Conservation (phyloP, 2,113 vertebrate species). For the Sclerurus mexicanus region DNA sequence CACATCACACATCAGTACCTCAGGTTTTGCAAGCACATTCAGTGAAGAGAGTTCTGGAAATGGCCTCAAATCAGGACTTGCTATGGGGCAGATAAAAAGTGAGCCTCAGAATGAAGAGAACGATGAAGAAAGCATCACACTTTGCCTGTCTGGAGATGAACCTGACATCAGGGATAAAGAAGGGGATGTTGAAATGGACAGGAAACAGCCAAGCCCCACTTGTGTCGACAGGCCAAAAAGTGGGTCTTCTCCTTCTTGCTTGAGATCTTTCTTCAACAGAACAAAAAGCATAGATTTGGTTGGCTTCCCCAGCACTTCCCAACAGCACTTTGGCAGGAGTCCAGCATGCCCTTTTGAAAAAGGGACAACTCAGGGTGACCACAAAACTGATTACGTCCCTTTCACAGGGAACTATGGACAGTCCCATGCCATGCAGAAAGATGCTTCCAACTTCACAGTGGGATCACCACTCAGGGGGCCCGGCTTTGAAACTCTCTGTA, state of each 20-base stretch:
- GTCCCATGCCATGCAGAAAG: constrained; percentile 87
- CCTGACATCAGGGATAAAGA: constrained; percentile 85
- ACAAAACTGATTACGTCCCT: constrained; percentile 92
- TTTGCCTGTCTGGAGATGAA: constrained; percentile 92
- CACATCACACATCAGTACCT: constrained; percentile 95
- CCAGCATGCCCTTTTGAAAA: constrained; percentile 90
- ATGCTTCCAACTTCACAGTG: constrained; percentile 83
- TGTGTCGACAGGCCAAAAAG: constrained; percentile 80
- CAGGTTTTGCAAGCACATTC: constrained; percentile 98
- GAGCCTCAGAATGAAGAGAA: constrained; percentile 86
- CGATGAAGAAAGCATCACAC: constrained; percentile 85
- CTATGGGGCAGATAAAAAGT: constrained; percentile 88
- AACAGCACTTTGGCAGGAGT: constrained; percentile 91
- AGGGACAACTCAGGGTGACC: constrained; percentile 98
- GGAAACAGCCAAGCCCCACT: constrained; percentile 79
- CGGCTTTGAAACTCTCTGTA: constrained; percentile 90
- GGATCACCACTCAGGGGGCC: constrained; percentile 87
- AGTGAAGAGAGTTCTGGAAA: constrained; percentile 78
- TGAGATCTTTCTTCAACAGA: constrained; percentile 87
- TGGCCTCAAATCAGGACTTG: constrained; percentile 78
- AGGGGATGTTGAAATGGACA: constrained; percentile 87
- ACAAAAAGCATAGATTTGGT: constrained; percentile 83
- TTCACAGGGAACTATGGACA: constrained; percentile 85
- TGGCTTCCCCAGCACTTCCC: constrained; percentile 85
- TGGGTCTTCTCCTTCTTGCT: constrained; percentile 86